phyloP scores from a whole-genome alignment of 2,113 vertebrate species.

The Ailuropoda melanoleuca region DNA sequence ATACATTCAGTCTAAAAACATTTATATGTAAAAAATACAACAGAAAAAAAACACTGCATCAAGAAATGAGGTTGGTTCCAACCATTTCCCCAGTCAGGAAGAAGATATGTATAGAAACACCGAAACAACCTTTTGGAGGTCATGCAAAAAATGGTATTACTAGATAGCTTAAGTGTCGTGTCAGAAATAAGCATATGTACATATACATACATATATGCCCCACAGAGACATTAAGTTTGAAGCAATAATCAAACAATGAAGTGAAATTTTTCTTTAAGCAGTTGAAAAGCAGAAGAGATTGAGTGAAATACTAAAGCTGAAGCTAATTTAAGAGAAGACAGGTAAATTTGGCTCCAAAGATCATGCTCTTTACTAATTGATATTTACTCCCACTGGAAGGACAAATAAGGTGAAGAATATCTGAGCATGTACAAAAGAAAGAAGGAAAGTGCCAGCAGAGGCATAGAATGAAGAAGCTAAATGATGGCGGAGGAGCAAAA shows the following conservation, averaged over 20 bases:
- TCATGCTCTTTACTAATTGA: background rate
- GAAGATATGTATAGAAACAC: background rate
- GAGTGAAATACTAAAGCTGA: background rate
- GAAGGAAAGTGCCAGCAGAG: background rate
- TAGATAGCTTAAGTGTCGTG: background rate
- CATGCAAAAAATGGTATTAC: background rate
- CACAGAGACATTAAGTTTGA: background rate
- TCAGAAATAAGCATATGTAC: background rate
- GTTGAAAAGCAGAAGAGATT: background rate
- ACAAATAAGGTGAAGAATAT: background rate
- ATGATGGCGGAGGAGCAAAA: background rate
- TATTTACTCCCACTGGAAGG: background rate
- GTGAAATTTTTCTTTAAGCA: background rate
- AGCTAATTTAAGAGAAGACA: background rate
- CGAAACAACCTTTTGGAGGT: background rate
- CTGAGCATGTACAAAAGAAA: background rate
- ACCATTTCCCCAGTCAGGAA: background rate
- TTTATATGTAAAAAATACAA: background rate
- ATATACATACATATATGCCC: background rate
- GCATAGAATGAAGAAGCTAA: background rate
- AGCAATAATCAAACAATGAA: background rate
- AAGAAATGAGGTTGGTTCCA: background rate
- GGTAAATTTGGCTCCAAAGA: background rate
- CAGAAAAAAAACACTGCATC: background rate
- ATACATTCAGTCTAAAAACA: background rate